Conservation (phyloP, 2,113 vertebrate genomes). For the Sphaerodactylus townsendi region DNA sequence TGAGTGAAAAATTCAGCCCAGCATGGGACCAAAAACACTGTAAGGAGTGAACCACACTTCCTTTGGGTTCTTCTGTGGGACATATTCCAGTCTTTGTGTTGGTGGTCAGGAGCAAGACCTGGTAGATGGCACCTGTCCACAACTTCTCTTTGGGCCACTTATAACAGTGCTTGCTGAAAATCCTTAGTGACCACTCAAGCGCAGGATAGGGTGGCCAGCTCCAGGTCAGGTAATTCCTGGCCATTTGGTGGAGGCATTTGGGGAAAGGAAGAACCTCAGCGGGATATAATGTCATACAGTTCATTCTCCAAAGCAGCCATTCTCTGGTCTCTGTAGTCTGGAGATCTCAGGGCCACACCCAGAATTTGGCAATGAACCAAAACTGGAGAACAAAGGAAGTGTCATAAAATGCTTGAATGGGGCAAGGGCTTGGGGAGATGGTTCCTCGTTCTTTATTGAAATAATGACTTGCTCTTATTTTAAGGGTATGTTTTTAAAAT, state of each 20-base stretch:
- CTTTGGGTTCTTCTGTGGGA: not conserved
- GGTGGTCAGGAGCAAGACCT: not conserved
- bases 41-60: too few relatives aligned
- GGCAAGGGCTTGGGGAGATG: too few relatives aligned
- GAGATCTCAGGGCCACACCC: too few relatives aligned
- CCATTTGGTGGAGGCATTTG: too few relatives aligned
- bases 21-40: too few relatives aligned
- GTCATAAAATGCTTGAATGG: not conserved
- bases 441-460: not conserved
- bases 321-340: too few relatives aligned
- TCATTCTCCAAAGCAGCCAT: too few relatives aligned
- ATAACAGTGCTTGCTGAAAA: not conserved
- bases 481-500: not conserved
- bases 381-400: not conserved
- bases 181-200: not conserved
- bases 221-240: too few relatives aligned
- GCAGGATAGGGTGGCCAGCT: not conserved
- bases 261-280: too few relatives aligned
- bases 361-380: not conserved
- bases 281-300: too few relatives aligned
- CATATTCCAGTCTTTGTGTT: too few relatives aligned
- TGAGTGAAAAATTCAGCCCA: too few relatives aligned
- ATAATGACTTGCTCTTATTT: not conserved
- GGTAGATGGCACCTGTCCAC: not conserved
- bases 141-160: not conserved